Base-by-base conservation (phyloP, 2,113 vertebrate genomes). In the Dicaeum eximium region DNA sequence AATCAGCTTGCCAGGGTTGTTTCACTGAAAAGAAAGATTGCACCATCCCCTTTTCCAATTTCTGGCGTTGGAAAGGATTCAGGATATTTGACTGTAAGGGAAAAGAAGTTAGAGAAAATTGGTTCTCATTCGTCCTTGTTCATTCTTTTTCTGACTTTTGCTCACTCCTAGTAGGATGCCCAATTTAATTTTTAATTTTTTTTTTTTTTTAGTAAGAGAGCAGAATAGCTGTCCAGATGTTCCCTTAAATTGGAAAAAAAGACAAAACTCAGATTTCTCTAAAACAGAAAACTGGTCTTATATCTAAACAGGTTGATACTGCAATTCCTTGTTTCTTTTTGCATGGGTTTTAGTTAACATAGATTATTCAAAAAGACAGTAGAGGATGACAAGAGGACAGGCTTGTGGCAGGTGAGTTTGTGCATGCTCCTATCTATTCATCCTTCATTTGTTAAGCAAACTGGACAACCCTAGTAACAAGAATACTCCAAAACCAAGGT, bases 361-460 rank as follows among this genome's bases (percentile, higher is more conserved):
- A 89, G 70, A 48, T 79, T 45, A 28, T 89, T 54, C 66, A 92
- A 84, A 90, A 94, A 72, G 80, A 67, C 58, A 81, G 57, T 75
- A 87, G 72, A 85, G 82, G 15, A n/a, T 91, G 37, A 87, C 40
- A 60, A 56, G 87, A 75, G 69, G 83, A 74, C 50, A 50, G 90
- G 56, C n/a, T 83, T 95, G 84, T 73, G 87, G 64, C 90, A 96
- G 94, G 92, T 96, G 90, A 96, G 64, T 94, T 88, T 54, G 18
- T 96, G 54, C 67, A 71, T 85, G 57, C 71, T 95, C 80, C 86
- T 69, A 15, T 51, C 44, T 83, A 33, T 80, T 42, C 45, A 15
- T 74, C 91, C 80, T 88, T 42, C 38, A 45, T 58, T 79, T 42
- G 24, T 33, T 90, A 69, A 89, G 53, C 33, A 53, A 92, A 51